Evolutionary conservation across 2,113 vertebrate genomes (phyloP), one percentile per base, ranked within the genome.

Genomic region (Ptilorrhoa leucosticta): DNA sequence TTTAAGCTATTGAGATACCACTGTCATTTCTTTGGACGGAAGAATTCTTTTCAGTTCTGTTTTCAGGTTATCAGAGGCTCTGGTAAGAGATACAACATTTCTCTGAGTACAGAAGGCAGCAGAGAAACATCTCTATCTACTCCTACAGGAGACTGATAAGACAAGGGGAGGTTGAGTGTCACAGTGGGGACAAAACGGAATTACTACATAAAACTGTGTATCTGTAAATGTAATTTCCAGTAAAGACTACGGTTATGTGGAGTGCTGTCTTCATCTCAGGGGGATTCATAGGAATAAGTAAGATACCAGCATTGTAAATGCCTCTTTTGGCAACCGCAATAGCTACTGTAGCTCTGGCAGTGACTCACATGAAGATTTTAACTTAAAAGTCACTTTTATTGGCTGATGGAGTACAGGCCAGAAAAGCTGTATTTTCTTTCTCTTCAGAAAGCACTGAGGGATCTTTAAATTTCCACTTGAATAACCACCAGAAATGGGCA

Each of bases 141-240:
- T 82, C 45, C 60, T 91, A 21, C 31, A 89, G 65, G 69, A 91
- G n/a, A 42, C 45, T 45, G 10, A 61, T 56, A 89, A 11, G 35
- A 72, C 69, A 87, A 79, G 40, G 15, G 82, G 54, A 44, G 75
- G 37, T 13, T 89, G 81, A 88, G 35, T 66, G 54, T 90, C 88
- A 92, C 76, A 81, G 63, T n/a, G 19, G 68, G 75, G 68, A 65
- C 63, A 64, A 81, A 93, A 88, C 5, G 0, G 51, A 90, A 93
- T 63, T 73, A 53, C 77, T 75, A 6, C 47, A 77, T 87, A 53
- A 91, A 94, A 83, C 18, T 58, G 8, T 73, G 33, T 83, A 63
- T 83, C 83, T 86, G 78, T 70, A 92, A 94, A 93, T 71, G 64
- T 70, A 75, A 92, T 89, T 92, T 95, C 50, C 79, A 87, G 71